Evolutionary conservation across 2,888 invertebrate genomes (phyloP).

Genomic region (Phymatocera aterrima): DNA sequence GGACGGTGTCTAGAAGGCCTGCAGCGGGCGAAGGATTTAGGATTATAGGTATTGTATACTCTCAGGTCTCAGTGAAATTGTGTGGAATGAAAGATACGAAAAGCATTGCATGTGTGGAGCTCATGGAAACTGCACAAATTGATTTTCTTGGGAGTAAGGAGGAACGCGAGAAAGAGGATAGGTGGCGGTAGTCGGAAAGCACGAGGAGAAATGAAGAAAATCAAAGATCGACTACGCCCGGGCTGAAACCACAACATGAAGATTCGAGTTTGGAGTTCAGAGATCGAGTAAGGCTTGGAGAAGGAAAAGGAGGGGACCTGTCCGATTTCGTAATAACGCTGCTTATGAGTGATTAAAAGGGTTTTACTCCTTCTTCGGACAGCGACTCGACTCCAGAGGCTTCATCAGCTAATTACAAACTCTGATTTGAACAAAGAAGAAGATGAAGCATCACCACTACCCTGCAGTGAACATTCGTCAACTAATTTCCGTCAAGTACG

Average conservation of each 20-base stretch:
- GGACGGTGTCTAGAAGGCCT: neutral
- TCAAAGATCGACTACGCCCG: too few relatives aligned
- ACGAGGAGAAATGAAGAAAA: too few relatives aligned
- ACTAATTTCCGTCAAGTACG: too few relatives aligned
- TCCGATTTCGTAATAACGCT: slow-evolving; percentile 2
- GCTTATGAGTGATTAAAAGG: neutral
- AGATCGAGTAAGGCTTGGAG: neutral
- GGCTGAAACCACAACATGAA: neutral
- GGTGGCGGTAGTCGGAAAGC: too few relatives aligned
- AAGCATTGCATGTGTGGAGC: too few relatives aligned
- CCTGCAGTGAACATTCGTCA: too few relatives aligned
- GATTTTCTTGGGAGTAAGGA: too few relatives aligned
- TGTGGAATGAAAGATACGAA: too few relatives aligned
- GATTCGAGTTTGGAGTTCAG: neutral
- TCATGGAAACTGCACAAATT: too few relatives aligned
- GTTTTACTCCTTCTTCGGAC: neutral
- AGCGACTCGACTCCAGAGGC: neutral
- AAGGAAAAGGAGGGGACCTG: neutral
- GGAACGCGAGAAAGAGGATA: too few relatives aligned
- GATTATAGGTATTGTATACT: too few relatives aligned
- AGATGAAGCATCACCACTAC: neutral
- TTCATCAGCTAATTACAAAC: slow-evolving; percentile 9
- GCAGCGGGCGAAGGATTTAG: neutral
- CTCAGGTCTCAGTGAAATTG: too few relatives aligned
- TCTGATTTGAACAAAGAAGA: neutral